Evolutionary conservation across 2,113 vertebrate genomes (phyloP).

Genomic region (Merops nubicus): DNA sequence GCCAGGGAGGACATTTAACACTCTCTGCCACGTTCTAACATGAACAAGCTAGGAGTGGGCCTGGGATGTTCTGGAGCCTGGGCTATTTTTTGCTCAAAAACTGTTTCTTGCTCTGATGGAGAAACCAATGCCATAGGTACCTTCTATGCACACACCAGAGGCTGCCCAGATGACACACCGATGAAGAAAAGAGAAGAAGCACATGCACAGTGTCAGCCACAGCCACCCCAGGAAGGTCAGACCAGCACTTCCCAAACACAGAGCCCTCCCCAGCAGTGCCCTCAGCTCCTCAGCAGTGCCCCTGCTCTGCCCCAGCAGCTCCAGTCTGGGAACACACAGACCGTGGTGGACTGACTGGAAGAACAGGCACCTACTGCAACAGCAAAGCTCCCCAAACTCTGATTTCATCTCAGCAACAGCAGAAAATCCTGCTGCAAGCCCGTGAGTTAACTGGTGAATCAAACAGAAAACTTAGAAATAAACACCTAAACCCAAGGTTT

Average conservation of each 20-base stretch:
- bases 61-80: neutral
- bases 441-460: too few species aligned
- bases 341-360: too few species aligned
- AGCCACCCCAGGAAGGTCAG: neutral
- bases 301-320: neutral
- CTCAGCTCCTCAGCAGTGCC: too few species aligned
- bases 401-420: neutral
- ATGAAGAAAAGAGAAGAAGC: neutral
- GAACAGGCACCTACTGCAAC: too few species aligned
- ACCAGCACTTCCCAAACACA: neutral
- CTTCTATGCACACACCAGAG: neutral
- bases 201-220: neutral
- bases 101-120: neutral
- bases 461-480: too few species aligned
- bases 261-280: too few species aligned
- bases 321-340: too few species aligned
- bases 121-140: accelerated
- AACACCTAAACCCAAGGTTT: too few species aligned
- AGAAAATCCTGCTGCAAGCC: neutral
- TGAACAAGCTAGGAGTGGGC: accelerated
- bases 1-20: accelerated
- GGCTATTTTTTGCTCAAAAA: neutral
- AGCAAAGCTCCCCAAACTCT: too few species aligned
- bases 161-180: accelerated
- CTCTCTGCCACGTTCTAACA: neutral